phyloP scores from a whole-genome alignment of 1,140 invertebrate genomes.

The Drosophila sp. region DNA sequence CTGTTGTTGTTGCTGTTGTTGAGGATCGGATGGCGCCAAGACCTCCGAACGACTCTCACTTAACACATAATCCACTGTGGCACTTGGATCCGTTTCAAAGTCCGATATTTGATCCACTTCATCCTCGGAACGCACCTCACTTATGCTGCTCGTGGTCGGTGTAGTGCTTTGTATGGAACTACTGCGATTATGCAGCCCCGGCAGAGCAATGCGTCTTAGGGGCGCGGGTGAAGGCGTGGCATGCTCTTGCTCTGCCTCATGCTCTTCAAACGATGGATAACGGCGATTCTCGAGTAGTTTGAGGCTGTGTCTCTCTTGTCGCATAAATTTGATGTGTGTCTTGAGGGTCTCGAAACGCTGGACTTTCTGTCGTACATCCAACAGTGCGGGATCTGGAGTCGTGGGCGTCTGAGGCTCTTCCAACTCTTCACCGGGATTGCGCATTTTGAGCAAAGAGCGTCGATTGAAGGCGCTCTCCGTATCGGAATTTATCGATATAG shows the following conservation, averaged over 20 bases:
- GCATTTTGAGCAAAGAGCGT: conserved; percentile 64
- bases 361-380: conserved; percentile 75
- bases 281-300: conserved; percentile 66
- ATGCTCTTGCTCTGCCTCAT: neutral
- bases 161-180: conserved; percentile 48
- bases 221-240: conserved; percentile 42
- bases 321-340: conserved; percentile 36
- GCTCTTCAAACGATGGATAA: conserved; percentile 46
- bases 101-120: conserved; percentile 77
- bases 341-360: conserved; percentile 69
- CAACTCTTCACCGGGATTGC: conserved; percentile 27
- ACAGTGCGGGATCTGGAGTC: conserved; percentile 63
- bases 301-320: conserved; percentile 55
- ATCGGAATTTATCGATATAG: conserved; percentile 71
- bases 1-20: conserved; percentile 24
- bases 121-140: conserved; percentile 78
- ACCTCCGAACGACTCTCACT: conserved; percentile 56
- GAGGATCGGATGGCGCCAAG: conserved; percentile 8
- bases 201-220: conserved; percentile 45
- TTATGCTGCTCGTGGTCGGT: conserved; percentile 52
- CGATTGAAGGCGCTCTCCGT: conserved; percentile 68
- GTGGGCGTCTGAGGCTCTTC: conserved; percentile 28
- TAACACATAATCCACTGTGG: conserved; percentile 24
- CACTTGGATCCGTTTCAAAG: conserved; percentile 55
- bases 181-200: conserved; percentile 21